Evolutionary conservation across 2,113 vertebrate species (phyloP).

Genomic region (Protobothrops flavoviridis): DNA sequence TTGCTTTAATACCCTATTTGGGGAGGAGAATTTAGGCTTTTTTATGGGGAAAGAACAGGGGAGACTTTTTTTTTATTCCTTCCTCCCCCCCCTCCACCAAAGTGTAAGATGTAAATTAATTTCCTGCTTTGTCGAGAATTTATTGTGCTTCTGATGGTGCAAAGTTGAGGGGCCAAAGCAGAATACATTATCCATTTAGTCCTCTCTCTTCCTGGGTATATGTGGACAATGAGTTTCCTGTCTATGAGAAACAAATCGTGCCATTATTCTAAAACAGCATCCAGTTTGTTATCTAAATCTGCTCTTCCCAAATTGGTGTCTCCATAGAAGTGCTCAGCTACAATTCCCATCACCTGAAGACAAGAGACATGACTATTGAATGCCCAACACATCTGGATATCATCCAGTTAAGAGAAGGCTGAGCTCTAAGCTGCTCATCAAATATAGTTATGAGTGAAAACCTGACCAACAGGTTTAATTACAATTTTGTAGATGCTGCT

Average conservation of each 20-base stretch:
- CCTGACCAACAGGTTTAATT: not conserved
- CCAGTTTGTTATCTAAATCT: not conserved
- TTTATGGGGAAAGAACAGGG: not conserved
- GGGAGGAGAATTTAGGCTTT: not conserved
- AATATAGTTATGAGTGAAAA: not conserved
- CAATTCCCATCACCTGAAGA: not conserved
- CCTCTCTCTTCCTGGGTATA: not conserved
- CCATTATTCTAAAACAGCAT: not conserved
- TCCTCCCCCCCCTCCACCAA: not conserved
- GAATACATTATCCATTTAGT: not conserved
- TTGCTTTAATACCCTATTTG: slow-evolving; percentile 11
- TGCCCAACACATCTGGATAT: not conserved
- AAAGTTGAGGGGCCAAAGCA: not conserved
- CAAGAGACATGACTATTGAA: not conserved
- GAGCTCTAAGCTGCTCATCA: not conserved
- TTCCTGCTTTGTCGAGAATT: not conserved
- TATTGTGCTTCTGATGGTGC: not conserved
- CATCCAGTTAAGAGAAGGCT: not conserved
- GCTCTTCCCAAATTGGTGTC: not conserved
- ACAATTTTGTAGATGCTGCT: not conserved
- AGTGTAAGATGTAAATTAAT: not conserved
- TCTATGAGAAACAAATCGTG: not conserved
- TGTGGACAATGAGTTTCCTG: not conserved
- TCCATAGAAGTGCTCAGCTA: not conserved
- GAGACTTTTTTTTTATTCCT: slow-evolving; percentile 28